A percentile compares a stretch with the other conserved stretches of the same genome.
phyloP scores from a whole-genome alignment of 2,888 invertebrate species.

The Trichopoda pennipes region DNA sequence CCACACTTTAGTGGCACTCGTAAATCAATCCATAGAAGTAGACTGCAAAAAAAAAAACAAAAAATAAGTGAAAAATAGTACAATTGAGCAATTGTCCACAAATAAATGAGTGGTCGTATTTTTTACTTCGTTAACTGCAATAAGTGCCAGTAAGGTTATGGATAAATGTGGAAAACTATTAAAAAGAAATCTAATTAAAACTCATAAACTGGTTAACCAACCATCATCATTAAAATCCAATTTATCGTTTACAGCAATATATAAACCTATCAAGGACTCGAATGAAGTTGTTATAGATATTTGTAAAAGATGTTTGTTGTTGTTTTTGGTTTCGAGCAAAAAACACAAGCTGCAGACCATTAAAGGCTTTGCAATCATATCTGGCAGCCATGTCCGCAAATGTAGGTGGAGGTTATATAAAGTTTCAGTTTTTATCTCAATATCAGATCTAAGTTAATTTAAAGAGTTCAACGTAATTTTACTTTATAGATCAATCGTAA shows the following conservation, averaged over 20 bases:
- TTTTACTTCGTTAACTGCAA: conserved; percentile 21
- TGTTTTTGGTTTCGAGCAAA: too few species aligned
- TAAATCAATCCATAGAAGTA: conserved; percentile 41
- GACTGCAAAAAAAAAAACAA: not conserved
- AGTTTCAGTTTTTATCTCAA: too few species aligned
- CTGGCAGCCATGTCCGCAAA: too few species aligned
- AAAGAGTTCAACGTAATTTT: too few species aligned
- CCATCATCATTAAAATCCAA: not conserved
- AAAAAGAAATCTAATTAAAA: conserved; percentile 34
- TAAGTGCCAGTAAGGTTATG: not conserved
- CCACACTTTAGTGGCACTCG: conserved; percentile 17
- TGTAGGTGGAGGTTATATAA: too few species aligned
- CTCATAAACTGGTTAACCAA: conserved; percentile 2
- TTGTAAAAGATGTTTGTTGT: too few species aligned
- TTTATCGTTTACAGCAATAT: not conserved
- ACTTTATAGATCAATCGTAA: too few species aligned
- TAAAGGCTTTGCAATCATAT: too few species aligned
- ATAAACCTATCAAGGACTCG: too few species aligned
- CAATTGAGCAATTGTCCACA: conserved; percentile 20
- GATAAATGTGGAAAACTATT: conserved; percentile 10
- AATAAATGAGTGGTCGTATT: conserved; percentile 32
- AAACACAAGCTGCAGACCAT: too few species aligned
- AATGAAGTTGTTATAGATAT: too few species aligned
- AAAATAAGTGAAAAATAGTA: not conserved
- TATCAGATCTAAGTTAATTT: too few species aligned